Evolutionary conservation across 2,113 vertebrate species (phyloP), one percentile per base, ranked within the genome.

Genomic region (Proteles cristata): DNA sequence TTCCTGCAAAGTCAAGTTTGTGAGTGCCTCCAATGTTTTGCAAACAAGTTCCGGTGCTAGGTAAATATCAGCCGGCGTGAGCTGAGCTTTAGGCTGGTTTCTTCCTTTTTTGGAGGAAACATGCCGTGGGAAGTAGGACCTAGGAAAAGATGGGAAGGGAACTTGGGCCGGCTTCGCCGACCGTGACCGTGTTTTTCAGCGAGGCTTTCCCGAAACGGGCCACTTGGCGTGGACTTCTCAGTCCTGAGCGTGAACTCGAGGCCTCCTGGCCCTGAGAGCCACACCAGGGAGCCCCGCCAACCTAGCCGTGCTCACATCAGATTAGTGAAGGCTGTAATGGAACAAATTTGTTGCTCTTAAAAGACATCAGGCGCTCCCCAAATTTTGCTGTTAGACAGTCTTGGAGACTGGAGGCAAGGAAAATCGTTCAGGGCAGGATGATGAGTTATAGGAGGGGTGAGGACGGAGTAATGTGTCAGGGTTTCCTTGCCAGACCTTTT

Each of bases 71-170:
- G 91, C 76, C 7, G 74, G 77, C 58, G 55, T 7, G 48, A 28
- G 79, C 83, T 25, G 76, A 76, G 86, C 87, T 45, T 58, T 21
- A 14, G 55, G 87, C 80, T 5, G 83, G 14, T 76, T 94, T 95
- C 90, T 97, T 97, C 97, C 97, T 96, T 98, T 98, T 98, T 98
- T 97, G 97, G 97, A 98, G 97, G 98, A 79, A 87, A 93, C 88
- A 28, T 73, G 88, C 85, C 63, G 48, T 94, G 94, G 96, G 93
- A 94, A 96, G 89, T 89, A 2, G 26, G 86, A 92, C 81, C 95
- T 79, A 81, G 95, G 88, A 73, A 76, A 68, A 95, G 90, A 69
- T 39, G 71, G 91, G 39, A 83, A n/a, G 77, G 89, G 93, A 92
- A 33, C 63, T 66, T 61, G 94, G 81, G 90, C 73, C 61, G 33